A percentile compares a stretch with the other conserved stretches of the same genome.
phyloP scores from a whole-genome alignment of 2,113 vertebrate species.

The Hipposideros armiger region DNA sequence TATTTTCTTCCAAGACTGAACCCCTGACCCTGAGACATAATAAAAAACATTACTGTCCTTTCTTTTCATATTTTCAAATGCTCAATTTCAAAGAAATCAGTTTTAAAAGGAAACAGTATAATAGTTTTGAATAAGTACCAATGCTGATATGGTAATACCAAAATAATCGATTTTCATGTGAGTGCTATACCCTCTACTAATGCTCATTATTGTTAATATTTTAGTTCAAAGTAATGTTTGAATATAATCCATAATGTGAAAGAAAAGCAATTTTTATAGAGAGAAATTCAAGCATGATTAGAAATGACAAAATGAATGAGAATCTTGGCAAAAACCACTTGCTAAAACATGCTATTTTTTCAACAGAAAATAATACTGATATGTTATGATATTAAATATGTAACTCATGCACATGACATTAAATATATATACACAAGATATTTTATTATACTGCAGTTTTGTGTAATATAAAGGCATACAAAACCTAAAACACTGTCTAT shows the following conservation, averaged over 20 bases:
- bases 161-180: slow-evolving; percentile 25
- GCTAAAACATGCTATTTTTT: background rate
- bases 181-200: background rate
- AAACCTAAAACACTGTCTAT: background rate
- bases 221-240: background rate
- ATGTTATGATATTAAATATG: background rate
- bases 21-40: background rate
- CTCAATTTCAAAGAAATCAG: background rate
- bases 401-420: background rate
- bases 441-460: background rate
- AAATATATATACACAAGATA: background rate
- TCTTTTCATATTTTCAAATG: background rate
- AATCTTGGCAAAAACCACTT: background rate
- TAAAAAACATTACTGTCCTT: slow-evolving; percentile 10
- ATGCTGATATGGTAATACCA: background rate
- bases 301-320: background rate
- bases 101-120: background rate
- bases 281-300: background rate
- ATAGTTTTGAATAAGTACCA: background rate
- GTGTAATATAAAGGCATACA: background rate
- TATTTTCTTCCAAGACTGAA: slow-evolving; percentile 22
- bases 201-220: background rate
- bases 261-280: slow-evolving; percentile 24
- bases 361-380: background rate
- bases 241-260: background rate